Base-by-base conservation (phyloP, 2,113 vertebrate species). In the Chauna torquata region DNA sequence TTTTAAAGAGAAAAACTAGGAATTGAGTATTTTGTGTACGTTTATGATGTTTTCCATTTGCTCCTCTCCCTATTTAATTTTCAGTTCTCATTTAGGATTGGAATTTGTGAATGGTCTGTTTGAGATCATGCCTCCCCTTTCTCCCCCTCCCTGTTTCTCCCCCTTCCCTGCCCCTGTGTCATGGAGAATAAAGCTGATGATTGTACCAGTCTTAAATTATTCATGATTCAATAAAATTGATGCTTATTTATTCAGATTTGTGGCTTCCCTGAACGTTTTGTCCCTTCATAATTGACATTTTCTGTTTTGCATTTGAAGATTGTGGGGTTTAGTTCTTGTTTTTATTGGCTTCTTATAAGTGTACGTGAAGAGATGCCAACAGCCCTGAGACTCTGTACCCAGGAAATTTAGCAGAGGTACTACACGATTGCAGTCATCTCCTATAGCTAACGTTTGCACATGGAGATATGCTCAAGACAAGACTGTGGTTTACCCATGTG, bases 121-220 rank as follows among this genome's bases (percentile, higher is more conserved):
- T 96, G 97, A 97, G 98, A 98, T 98, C 98, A 98, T 96, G 96
- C 95, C 86, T 94, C 83, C 70, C 91, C 79, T 85, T 91, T 87
- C 78, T 96, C 91, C 55, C 77, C 91, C 23, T 82, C 50, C 84
- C 76, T 2, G 0, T 90, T 84, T 86, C 80, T 65, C 52, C 59
- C 86, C 88, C 80, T 91, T 57, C 49, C 90, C 78, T 30, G 0
- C 54, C 94, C 18, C 96, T 88, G 68, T 97, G 96, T 98, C 97
- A 98, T 97, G 94, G 98, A 98, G 98, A 98, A 98, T 97, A 98
- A 99, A 99, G 97, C 98, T 98, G 98, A 99, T 99, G 98, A 99
- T 99, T 99, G 99, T 99, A 99, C 98, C 98, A 98, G 99, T 99
- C 99, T 99, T 99, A 99, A 99, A 99, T 99, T 99, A 99, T 99